Evolutionary conservation across 2,888 invertebrate species (phyloP), one percentile per base, ranked within the genome.

Genomic region (Mechanitis mazaeus): DNA sequence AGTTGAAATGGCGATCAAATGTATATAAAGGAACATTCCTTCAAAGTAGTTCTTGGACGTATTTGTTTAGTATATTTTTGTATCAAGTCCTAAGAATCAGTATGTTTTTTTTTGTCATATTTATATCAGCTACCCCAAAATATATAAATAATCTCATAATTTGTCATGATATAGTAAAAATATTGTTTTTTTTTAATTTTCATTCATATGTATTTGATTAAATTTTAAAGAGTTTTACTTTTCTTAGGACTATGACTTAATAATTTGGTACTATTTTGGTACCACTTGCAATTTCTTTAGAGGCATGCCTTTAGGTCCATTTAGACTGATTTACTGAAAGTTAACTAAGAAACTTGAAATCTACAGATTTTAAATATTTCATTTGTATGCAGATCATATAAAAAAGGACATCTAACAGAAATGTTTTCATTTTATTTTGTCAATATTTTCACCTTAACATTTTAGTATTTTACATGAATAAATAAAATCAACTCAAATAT

Each of bases 11-110:
- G 11, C 11, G 59, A 58, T 33, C 58, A 12, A 74, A 74, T 81
- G 81, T 83, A 80, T 77, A 81, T 83, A 81, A 72, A 73, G 74
- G 71, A 75, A 85, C 86, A 86, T 86, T 87, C 86, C 86, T 84
- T 80, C 71, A 64, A 64, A 42, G 80, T 84, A 84, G 79, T 78
- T 83, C 78, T 81, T 80, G 83, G 75, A 80, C 71, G 31, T 31
- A 50, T 50, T 50, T 42, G 42, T 42, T 42, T 42, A 42, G 31
- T 50, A 50, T 76, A 72, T 77, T 74, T 42, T 54, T 54, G 20
- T 53, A 47, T 35, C 6, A 46, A 54, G 63, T 60, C 53, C 62
- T 54, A 55, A 58, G 55, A 56, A 20, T 38, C n/a, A 55, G 42
- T 42, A 7, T 42, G 54, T 31, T 54, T 9, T 33, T 11, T 54